Base-by-base conservation (phyloP, 2,888 invertebrate species). In the Nymphalis c-album region DNA sequence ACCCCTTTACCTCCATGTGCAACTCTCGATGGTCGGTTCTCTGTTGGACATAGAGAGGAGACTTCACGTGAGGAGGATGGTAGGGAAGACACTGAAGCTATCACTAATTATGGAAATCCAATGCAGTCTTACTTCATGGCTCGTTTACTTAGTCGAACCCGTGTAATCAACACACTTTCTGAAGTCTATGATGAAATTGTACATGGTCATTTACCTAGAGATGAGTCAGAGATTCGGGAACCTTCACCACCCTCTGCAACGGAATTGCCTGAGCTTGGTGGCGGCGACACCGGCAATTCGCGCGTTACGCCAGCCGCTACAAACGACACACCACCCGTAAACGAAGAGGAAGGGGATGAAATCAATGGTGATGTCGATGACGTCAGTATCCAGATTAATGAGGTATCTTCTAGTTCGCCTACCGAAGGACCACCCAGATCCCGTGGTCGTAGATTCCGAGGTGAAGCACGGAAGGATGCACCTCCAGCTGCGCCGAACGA, bases 391-490 rank as follows among this genome's bases (percentile, higher is more conserved):
- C 95, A 95, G 84, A 95, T 95, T 73, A 93, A 95, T 81, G 95
- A 95, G 82, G 94, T 95, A 20, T 94, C 95, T 1, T 95, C 95
- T 0, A 94, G 94, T 75, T 94, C 94, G 55, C 91, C 93, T 10
- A 90, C 91, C n/a, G 90, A 91, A 53, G 85, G 78, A 0, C 86
- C 91, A 55, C 79, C 83, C 10, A 77, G 83, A 6, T 70, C 81
- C 6, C 86, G 88, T 62, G 86, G 84, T 0, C 81, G 90, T 0
- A 80, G 84, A 0, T 75, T 79, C 4, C 80, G 83, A 17, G 66
- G 73, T 1, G 86, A 86, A 22, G 64, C 69, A 1, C 77, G 78
- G 7, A 80, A 79, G 7, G 84, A 83, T 7, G 70, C 75, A 7
- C 70, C 79, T 45, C 60, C 67, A 58, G 75, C 77, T 63, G 77